Evolutionary conservation across 2,888 invertebrate species (phyloP).

Genomic region (Catonia carolina): DNA sequence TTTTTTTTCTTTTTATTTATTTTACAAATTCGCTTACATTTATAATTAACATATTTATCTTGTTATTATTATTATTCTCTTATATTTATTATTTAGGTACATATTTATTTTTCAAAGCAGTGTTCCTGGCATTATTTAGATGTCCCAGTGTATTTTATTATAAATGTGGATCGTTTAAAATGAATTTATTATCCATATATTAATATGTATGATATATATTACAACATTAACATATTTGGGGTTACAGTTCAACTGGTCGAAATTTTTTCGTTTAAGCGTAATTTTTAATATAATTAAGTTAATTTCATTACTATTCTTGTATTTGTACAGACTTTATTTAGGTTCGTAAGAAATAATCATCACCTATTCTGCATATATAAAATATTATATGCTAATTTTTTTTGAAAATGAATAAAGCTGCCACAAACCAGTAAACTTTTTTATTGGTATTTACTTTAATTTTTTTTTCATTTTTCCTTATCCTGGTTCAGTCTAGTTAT

Average conservation of each 20-base stretch:
- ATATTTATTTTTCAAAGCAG: neutral
- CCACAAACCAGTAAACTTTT: conserved; percentile 22
- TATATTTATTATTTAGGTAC: too few species aligned
- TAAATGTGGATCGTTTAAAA: too few species aligned
- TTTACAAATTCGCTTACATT: too few species aligned
- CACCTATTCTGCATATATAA: neutral
- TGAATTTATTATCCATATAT: conserved; percentile 13
- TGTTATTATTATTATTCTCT: too few species aligned
- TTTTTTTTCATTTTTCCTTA: conserved; percentile 12
- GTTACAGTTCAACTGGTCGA: too few species aligned
- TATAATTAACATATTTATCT: too few species aligned
- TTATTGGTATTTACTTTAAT: conserved; percentile 21
- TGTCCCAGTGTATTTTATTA: conserved; percentile 15
- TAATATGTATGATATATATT: conserved; percentile 15
- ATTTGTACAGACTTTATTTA: conserved; percentile 23
- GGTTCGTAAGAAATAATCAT: conserved; percentile 25
- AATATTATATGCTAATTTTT: conserved; percentile 15
- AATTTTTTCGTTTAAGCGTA: conserved; percentile 16
- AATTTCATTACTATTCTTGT: conserved; percentile 17
- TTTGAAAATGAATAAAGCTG: conserved; percentile 26
- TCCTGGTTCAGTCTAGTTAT: neutral
- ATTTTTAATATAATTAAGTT: conserved; percentile 16
- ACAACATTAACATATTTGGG: too few species aligned
- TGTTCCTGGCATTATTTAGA: conserved; percentile 17
- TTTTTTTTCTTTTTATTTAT: conserved; percentile 14